Evolutionary conservation across 2,888 invertebrate species (phyloP), one percentile per base, ranked within the genome.

Genomic region (Ypsolopha sequella): DNA sequence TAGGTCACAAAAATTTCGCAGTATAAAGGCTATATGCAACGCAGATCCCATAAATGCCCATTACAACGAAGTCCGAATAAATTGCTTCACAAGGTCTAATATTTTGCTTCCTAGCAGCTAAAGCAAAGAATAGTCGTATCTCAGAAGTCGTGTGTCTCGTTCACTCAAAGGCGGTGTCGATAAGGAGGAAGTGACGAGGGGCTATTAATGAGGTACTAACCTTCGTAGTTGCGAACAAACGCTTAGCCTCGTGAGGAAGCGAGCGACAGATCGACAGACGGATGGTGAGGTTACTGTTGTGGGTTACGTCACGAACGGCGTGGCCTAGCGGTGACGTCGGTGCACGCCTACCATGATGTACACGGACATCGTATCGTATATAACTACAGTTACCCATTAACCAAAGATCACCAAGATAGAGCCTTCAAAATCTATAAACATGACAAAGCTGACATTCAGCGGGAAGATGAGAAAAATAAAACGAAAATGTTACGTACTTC

Each of bases 401-500:
- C 34, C 6, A 39, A 6, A 43, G 11, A 43, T 24, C 43, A 14
- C 2, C 14, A 13, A 43, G 14, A 24, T 24, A 8, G 13, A 43
- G 43, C 43, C 7, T 41, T 43, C 14, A 43, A 43, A 11, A 43
- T 43, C 14, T 43, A 43, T 13, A 24, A 34, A 38, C 39, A 39
- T 10, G 39, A 39, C 10, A 34, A 10, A 35, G 46, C 46, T 46
- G 24, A 10, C 6, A 6, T 34, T n/a, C 45, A 47, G 48, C 41
- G 33, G 7, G 11, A 48, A 41, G 24, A 41, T 33, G n/a, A 41
- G 33, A 14, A 34, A 38, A 24, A 13, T 7, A 50, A 36, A 24
- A 48, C 10, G 59, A 61, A 73, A 73, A 68, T 65, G 65, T 79
- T 85, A 85, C 84, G 84, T 85, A 85, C 84, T 85, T 85, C 78